Base-by-base conservation (phyloP, 2,113 vertebrate genomes). In the Centropus bengalensis region DNA sequence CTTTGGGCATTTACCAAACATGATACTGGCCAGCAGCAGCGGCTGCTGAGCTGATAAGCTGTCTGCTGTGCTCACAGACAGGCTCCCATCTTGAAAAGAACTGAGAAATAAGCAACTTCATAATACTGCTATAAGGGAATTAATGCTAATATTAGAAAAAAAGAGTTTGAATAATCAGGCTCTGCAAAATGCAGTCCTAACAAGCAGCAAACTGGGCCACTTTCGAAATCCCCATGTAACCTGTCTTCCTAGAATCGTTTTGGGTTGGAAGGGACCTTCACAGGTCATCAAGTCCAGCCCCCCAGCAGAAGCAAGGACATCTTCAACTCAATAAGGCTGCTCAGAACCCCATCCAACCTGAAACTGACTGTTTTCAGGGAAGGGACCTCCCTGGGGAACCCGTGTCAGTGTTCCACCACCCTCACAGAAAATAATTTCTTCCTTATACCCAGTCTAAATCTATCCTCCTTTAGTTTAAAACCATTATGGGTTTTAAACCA, bases 61-160 rank as follows among this genome's bases (percentile, higher is more conserved):
- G 45, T 21, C 75, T 74, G 52, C 84, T 70, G 55, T 36, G 63
- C 84, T 88, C 60, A 86, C 33, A 80, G 93, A 74, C 84, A 82
- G 86, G 51, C 55, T 91, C 60, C 51, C 63, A 76, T 10, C 4
- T 54, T 22, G 36, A 20, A 71, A 66, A 67, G 45, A 51, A 49
- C 76, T 70, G n/a, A 52, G 47, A 89, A 94, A 95, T 13, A 82
- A 86, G 64, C 79, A 88, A 88, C 71, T 93, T 84, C 49, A 17
- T 42, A 63, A 67, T 42, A 71, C 49, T 27, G 28, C 52, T 78
- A 9, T 6, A 90, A 75, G 28, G 38, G 52, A 94, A 88, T 95
- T 38, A 83, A 83, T 49, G 58, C 24, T 80, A 68, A 75, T 86
- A 90, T 75, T 88, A 45, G 84, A 82, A 76, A 86, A 87, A 83